phyloP scores from a whole-genome alignment of 2,888 invertebrate genomes.

The Ypsolopha scabrella region DNA sequence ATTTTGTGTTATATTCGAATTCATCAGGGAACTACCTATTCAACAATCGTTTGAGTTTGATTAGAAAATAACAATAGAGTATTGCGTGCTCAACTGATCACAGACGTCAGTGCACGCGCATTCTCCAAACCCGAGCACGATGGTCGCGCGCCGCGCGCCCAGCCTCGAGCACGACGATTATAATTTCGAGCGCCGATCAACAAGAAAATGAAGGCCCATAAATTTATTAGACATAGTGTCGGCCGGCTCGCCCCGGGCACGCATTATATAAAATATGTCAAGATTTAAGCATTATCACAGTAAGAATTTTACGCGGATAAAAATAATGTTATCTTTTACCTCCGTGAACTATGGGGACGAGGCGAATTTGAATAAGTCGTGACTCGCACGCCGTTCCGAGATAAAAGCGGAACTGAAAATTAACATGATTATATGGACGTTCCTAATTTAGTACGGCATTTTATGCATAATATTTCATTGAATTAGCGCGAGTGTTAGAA shows the following conservation, averaged over 20 bases:
- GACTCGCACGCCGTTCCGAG: conserved; percentile 12
- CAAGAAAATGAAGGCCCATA: conserved; percentile 67
- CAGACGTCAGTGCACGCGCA: too few relatives aligned
- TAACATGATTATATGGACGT: neutral
- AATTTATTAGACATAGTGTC: conserved; percentile 71
- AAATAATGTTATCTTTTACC: conserved; percentile 29
- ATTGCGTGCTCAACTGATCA: too few relatives aligned
- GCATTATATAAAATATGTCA: conserved; percentile 68
- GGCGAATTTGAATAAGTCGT: conserved; percentile 29
- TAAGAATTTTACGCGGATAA: conserved; percentile 45
- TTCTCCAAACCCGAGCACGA: conserved; percentile 12
- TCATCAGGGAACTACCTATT: too few relatives aligned
- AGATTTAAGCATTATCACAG: conserved; percentile 66
- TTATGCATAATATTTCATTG: too few relatives aligned
- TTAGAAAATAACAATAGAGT: too few relatives aligned
- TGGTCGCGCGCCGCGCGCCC: conserved; percentile 41
- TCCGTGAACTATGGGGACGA: conserved; percentile 26
- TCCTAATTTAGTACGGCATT: too few relatives aligned
- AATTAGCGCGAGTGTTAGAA: too few relatives aligned
- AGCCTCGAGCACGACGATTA: conserved; percentile 62
- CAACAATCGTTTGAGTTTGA: too few relatives aligned
- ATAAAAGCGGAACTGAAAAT: neutral
- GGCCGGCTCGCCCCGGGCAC: conserved; percentile 53
- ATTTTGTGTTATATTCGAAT: too few relatives aligned
- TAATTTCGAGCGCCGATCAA: conserved; percentile 67